Evolutionary conservation across 2,888 invertebrate genomes (phyloP), one percentile per base, ranked within the genome.

Genomic region (Biston stratarius): DNA sequence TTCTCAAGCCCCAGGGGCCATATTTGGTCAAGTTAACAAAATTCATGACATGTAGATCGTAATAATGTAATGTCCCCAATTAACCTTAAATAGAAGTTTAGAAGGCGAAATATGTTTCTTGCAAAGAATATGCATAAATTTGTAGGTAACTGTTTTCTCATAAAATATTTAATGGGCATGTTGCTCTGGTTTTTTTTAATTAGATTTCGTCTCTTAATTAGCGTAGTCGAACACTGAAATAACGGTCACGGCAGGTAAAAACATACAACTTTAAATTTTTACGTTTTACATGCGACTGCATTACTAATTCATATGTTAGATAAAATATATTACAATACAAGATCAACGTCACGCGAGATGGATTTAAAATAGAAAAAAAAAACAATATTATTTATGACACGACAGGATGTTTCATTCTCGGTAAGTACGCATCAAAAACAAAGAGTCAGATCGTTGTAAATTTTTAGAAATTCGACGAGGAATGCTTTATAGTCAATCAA

Each of bases 21-120:
- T 68, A 71, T 72, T 70, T 70, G 71, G 74, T 56, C 42, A 56
- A 52, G 61, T 61, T 62, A 53, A 56, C 67, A 40, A 56, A 63
- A 64, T 34, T 60, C 63, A 64, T 64, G 63, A 62, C 44, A 58
- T 61, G 55, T 10, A 59, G 36, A 68, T 68, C 33, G 55, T 60
- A 60, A 63, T 60, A 67, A 63, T 59, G 49, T 44, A 36, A 60
- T 42, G 34, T 14, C 42, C 52, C 57, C 56, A 57, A 57, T 58
- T 52, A 58, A 9, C 49, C 45, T 59, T 45, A 63, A 12, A 58
- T 48, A 36, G 55, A 55, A 15, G 44, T 51, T 51, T 57, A 36
- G 36, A 38, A n/a, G 56, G 58, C 47, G 15, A 40, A n/a, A 44
- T 52, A 15, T 5, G 38, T 36, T 49, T 24, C 14, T 49, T 5